phyloP scores from a whole-genome alignment of 2,888 invertebrate species.

The Orgyia antiqua region DNA sequence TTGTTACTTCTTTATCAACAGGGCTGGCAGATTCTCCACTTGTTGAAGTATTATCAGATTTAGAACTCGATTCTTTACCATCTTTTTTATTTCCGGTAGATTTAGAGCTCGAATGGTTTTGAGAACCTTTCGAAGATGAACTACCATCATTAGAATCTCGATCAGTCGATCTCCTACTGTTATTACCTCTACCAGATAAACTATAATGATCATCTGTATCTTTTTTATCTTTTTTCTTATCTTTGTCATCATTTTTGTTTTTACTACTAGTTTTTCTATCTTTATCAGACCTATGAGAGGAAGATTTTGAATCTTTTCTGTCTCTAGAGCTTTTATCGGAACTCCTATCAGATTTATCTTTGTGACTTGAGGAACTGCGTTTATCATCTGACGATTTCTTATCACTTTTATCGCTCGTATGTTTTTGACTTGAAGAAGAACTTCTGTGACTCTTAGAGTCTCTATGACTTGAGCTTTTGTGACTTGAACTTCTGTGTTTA shows the following conservation, averaged over 20 bases:
- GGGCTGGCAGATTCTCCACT: constrained; percentile 72
- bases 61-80: constrained; percentile 60
- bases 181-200: constrained; percentile 79
- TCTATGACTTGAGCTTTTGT: constrained; percentile 55
- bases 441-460: constrained; percentile 56
- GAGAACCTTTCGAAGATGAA: constrained; percentile 68
- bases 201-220: constrained; percentile 85
- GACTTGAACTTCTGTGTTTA: constrained; percentile 59
- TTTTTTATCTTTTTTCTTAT: constrained; percentile 71
- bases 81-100: constrained; percentile 55
- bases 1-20: constrained; percentile 63
- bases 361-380: constrained; percentile 50
- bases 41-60: constrained; percentile 63
- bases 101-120: constrained; percentile 51
- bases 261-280: constrained; percentile 58
- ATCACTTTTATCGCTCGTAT: constrained; percentile 43
- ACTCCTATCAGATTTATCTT: constrained; percentile 46
- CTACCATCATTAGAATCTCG: constrained; percentile 88
- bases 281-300: constrained; percentile 61
- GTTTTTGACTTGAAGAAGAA: constrained; percentile 50
- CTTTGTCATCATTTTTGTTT: constrained; percentile 64
- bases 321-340: constrained; percentile 38
- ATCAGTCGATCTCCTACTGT: constrained; percentile 85
- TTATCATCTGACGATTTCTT: constrained; percentile 55
- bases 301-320: constrained; percentile 50